phyloP scores from a whole-genome alignment of 2,113 vertebrate species.

The Alligator sinensis region DNA sequence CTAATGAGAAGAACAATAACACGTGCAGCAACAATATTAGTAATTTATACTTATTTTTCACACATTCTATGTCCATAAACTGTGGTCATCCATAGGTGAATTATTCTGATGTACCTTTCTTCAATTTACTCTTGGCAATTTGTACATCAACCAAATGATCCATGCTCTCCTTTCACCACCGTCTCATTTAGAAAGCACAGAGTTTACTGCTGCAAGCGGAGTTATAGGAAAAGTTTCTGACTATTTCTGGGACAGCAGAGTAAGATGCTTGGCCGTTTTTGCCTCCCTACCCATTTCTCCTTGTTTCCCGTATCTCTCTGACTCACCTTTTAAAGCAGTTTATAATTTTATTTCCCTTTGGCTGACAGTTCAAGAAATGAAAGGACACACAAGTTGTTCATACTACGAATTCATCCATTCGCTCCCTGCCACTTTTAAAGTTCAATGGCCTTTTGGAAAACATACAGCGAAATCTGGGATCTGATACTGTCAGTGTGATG shows the following conservation, averaged over 20 bases:
- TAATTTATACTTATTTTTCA: background rate
- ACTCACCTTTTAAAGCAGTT: background rate
- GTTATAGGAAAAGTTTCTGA: background rate
- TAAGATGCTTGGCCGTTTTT: background rate
- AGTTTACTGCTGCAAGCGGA: background rate
- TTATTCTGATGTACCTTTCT: background rate
- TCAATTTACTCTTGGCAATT: background rate
- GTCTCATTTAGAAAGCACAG: rapidly evolving
- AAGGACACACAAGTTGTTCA: background rate
- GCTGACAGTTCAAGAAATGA: background rate
- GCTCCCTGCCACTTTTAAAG: background rate
- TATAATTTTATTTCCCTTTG: background rate
- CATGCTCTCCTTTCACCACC: background rate
- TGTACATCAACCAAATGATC: background rate
- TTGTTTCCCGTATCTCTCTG: background rate
- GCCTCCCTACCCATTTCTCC: background rate
- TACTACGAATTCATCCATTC: background rate
- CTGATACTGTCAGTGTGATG: background rate
- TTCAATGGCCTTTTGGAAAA: background rate
- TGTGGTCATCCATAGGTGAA: background rate
- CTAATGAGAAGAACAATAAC: too few species aligned
- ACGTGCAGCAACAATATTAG: too few species aligned
- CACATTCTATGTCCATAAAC: background rate
- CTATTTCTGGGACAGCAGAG: background rate
- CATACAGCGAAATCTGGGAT: background rate